These are phyloP conservation scores for Zoroaster sp. DNA, from an alignment of 53 echinoderm and acorn worm species.

Conservation along the genomic window DNA sequence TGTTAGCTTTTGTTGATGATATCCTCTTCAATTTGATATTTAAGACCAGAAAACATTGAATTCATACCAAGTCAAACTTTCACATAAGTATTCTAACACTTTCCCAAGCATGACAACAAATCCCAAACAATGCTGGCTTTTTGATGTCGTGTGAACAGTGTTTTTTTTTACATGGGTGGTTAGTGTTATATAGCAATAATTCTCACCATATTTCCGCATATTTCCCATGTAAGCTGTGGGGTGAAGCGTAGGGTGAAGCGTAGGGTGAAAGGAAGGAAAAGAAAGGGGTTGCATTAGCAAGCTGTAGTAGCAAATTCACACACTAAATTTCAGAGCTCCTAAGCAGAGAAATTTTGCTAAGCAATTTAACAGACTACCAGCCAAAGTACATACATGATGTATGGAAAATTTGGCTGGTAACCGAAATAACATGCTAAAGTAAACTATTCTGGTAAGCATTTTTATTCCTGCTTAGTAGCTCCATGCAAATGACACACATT, in stretches of 20 bases:
- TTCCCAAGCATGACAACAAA: neutral
- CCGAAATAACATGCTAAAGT: neutral
- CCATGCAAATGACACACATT: neutral
- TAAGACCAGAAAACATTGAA: too few species aligned
- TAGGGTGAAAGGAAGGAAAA: constrained; percentile 9
- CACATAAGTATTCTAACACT: too few species aligned
- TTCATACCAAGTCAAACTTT: too few species aligned
- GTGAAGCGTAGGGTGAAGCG: neutral
- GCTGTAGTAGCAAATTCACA: constrained; percentile 8
- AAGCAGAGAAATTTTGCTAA: neutral
- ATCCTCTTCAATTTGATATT: too few species aligned
- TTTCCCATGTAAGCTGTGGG: constrained; percentile 77
- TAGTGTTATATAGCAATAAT: neutral
- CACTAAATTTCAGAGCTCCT: constrained; percentile 18
- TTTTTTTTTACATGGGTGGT: neutral
- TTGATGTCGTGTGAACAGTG: constrained; percentile 6
- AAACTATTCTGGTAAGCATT: neutral
- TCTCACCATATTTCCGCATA: constrained; percentile 80
- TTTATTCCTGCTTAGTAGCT: neutral
- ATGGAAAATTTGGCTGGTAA: neutral
- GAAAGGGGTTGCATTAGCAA: constrained; percentile 21
- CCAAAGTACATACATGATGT: neutral
- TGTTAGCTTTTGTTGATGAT: too few species aligned
- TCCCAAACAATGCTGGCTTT: neutral
- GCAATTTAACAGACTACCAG: neutral